Evolutionary conservation across 2,797 vertebrate genomes (phyloP), one percentile per base, ranked within the genome.

Genomic region (Sternarchorhynchus goeldii): DNA sequence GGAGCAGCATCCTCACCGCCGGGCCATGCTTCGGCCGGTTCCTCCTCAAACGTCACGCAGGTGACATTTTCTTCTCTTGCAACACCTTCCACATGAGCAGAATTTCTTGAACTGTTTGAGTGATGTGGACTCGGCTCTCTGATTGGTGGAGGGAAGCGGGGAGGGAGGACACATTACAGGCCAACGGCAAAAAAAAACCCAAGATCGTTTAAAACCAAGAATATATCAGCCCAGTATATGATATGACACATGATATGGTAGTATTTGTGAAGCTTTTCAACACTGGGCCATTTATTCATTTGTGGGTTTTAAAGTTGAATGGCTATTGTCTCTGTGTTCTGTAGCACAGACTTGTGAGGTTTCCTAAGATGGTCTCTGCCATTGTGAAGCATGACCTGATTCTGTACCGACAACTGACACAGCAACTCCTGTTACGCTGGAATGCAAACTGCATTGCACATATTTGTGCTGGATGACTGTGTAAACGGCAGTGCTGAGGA

Each of bases 331-430:
- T 59, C 6, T 70, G 58, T 71, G 21, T 32, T 62, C 45, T 0
- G 8, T 50, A 14, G 12, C 45, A 25, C 6, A 50, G 45, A 50
- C 12, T 2, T 50, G 10, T 50, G 45, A 50, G 45, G 10, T 50
- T 50, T 50, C 45, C 14, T 2, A 50, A 50, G 45, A 14, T 50
- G 10, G 3, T 32, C 57, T 41, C 69, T 69, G 75, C 3, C 57
- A 63, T 5, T 21, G n/a, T 58, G 31, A 58, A 32, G 20, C 36
- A 58, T 21, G 45, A 62, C 39, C 25, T 59, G 72, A 60, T 53
- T 17, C 55, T 41, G 32, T 53, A 14, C 73, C 32, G 70, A 77
- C 80, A 81, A 70, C 80, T 81, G 70, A 77, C 63, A 50, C 21
- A 32, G 57, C 75, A 73, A 68, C 56, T 77, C 63, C 45, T 32